Evolutionary conservation across 2,888 invertebrate species (phyloP).

Genomic region (Hirtodrosophila cameraria): DNA sequence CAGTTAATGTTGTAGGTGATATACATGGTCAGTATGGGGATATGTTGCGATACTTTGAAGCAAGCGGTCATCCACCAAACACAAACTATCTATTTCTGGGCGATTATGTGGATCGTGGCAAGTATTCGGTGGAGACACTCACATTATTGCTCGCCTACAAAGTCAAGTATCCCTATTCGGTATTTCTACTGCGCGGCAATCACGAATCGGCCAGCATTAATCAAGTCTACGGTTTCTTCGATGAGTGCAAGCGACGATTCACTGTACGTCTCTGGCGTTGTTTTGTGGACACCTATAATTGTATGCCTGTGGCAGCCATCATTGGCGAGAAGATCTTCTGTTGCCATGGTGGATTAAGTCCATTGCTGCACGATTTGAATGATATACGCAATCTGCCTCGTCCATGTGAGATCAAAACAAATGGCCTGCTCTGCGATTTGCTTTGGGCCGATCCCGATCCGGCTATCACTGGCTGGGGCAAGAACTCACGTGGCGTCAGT

Average conservation of each 20-base stretch:
- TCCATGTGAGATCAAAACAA: conserved; percentile 98
- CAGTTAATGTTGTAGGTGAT: conserved; percentile 97
- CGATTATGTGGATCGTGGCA: conserved; percentile 53
- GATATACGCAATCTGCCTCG: conserved; percentile 98
- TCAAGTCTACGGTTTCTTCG: conserved; percentile 98
- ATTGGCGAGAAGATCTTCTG: conserved; percentile 89
- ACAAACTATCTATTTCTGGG: conserved; percentile 39
- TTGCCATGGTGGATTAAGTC: conserved; percentile 93
- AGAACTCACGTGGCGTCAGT: conserved; percentile 99
- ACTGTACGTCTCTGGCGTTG: conserved; percentile 99
- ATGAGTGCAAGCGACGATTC: conserved; percentile 96
- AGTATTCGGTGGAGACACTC: conserved; percentile 44
- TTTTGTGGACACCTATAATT: conserved; percentile 99
- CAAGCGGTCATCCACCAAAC: conserved; percentile 31
- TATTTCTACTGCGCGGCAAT: conserved; percentile 47
- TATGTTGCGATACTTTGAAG: conserved; percentile 41
- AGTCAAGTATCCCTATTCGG: conserved; percentile 32
- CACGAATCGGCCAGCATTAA: conserved; percentile 97
- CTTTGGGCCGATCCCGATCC: conserved; percentile 99
- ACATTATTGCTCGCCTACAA: conserved; percentile 44
- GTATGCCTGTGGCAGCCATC: conserved; percentile 98
- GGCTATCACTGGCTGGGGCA: conserved; percentile 99
- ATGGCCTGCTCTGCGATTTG: conserved; percentile 97
- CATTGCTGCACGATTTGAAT: conserved; percentile 97
- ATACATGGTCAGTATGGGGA: conserved; percentile 47